phyloP scores from a whole-genome alignment of 2,797 vertebrate genomes.

The Fringilla coelebs region DNA sequence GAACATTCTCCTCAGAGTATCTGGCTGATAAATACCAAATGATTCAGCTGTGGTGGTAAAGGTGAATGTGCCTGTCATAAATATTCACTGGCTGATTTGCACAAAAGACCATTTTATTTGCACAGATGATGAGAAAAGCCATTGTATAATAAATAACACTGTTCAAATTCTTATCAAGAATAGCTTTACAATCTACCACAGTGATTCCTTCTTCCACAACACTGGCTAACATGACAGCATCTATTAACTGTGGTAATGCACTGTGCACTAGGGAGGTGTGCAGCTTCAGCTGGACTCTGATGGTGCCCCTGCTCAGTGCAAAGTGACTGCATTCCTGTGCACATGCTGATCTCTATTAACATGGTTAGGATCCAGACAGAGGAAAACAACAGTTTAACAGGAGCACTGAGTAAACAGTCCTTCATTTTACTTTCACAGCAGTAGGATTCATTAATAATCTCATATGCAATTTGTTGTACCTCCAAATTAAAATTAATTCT shows the following conservation, averaged over 20 bases:
- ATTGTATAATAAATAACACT: conserved; percentile 7
- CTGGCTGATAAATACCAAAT: conserved; percentile 21
- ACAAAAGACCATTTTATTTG: conserved; percentile 32
- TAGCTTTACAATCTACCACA: background rate
- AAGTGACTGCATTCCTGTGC: background rate
- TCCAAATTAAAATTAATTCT: background rate
- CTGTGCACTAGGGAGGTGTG: background rate
- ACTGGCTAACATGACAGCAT: background rate
- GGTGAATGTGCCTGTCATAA: conserved; percentile 36
- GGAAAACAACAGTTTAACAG: background rate
- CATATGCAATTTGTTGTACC: background rate
- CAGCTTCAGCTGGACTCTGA: background rate
- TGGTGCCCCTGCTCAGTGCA: background rate
- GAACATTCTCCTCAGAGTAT: background rate
- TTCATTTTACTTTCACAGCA: background rate
- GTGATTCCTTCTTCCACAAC: background rate
- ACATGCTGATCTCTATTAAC: background rate
- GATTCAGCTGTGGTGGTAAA: conserved; percentile 42
- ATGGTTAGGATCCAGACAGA: background rate
- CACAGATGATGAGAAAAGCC: conserved; percentile 37
- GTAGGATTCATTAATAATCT: background rate
- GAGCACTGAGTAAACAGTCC: background rate
- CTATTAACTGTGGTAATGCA: background rate
- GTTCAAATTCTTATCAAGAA: conserved; percentile 28
- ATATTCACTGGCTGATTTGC: conserved; percentile 38